Conservation (phyloP, 2,113 vertebrate genomes). For the Trinectes maculatus region DNA sequence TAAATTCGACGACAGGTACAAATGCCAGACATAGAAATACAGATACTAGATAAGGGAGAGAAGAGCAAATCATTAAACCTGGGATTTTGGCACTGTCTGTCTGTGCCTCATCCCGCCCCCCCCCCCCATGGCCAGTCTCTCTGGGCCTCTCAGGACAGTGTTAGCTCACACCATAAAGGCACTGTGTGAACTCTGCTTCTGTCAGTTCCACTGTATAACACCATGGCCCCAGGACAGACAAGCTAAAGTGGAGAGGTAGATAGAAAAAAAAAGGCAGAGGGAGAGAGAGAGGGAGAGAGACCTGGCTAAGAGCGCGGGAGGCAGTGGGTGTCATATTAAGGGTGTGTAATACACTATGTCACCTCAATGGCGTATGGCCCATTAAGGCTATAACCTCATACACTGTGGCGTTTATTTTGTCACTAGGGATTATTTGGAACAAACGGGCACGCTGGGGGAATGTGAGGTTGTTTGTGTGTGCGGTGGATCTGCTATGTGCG, state of each 20-base stretch:
- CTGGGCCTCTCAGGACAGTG: slow-evolving; percentile 45
- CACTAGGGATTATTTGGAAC: slow-evolving; percentile 78
- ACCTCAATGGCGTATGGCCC: slow-evolving; percentile 70
- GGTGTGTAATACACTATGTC: slow-evolving; percentile 79
- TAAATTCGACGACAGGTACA: neutral
- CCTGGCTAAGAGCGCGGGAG: slow-evolving; percentile 68
- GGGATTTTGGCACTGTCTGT: slow-evolving; percentile 15
- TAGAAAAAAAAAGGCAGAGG: slow-evolving; percentile 18
- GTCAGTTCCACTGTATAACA: slow-evolving; percentile 77
- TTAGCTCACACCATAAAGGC: slow-evolving; percentile 66
- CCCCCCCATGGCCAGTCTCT: slow-evolving; percentile 20
- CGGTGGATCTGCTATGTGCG: slow-evolving; percentile 19
- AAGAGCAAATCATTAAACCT: slow-evolving; percentile 18
- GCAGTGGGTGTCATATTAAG: slow-evolving; percentile 76
- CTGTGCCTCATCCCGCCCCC: neutral
- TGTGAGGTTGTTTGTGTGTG: slow-evolving; percentile 38
- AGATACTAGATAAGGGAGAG: neutral
- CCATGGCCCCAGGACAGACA: slow-evolving; percentile 72
- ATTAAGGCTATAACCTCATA: slow-evolving; percentile 73
- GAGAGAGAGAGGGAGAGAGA: slow-evolving; percentile 50
- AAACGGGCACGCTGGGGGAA: slow-evolving; percentile 60
- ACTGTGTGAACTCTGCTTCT: slow-evolving; percentile 66
- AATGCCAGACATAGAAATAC: neutral
- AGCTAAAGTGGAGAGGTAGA: slow-evolving; percentile 50
- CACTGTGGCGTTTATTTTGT: slow-evolving; percentile 77